Evolutionary conservation across 2,113 vertebrate genomes (phyloP).

Genomic region (Chiloscyllium plagiosum): DNA sequence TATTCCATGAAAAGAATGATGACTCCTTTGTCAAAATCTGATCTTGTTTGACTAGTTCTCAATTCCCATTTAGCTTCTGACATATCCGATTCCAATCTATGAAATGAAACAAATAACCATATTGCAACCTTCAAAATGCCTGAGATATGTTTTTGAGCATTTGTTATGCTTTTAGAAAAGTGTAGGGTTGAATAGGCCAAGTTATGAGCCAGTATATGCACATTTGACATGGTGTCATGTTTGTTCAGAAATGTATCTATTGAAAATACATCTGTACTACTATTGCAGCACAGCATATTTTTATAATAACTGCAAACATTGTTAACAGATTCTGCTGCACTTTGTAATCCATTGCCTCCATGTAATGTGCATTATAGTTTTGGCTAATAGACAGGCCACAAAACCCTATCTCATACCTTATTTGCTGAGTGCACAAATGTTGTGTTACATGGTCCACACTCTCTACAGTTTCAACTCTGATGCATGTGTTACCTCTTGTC

Average conservation of each 20-base stretch:
- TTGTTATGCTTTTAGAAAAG: background rate
- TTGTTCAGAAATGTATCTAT: background rate
- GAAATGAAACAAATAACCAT: background rate
- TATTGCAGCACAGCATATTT: background rate
- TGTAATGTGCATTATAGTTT: background rate
- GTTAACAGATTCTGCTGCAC: background rate
- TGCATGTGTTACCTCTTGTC: background rate
- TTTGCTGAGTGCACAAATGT: background rate
- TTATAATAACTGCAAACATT: background rate
- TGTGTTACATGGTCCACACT: background rate
- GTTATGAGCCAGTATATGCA: background rate
- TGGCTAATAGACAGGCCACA: background rate
- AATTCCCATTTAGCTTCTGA: background rate
- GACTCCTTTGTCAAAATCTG: background rate
- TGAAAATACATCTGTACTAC: background rate
- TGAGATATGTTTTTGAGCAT: background rate
- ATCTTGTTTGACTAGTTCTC: background rate
- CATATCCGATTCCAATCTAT: background rate
- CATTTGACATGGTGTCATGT: background rate
- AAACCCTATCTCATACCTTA: background rate
- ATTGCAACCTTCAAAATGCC: background rate
- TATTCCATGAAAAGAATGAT: constrained; percentile 3
- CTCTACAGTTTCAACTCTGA: background rate
- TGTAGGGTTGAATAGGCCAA: background rate
- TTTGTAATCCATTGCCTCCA: background rate